Evolutionary conservation across 2,113 vertebrate genomes (phyloP).

Genomic region (Podarcis muralis): DNA sequence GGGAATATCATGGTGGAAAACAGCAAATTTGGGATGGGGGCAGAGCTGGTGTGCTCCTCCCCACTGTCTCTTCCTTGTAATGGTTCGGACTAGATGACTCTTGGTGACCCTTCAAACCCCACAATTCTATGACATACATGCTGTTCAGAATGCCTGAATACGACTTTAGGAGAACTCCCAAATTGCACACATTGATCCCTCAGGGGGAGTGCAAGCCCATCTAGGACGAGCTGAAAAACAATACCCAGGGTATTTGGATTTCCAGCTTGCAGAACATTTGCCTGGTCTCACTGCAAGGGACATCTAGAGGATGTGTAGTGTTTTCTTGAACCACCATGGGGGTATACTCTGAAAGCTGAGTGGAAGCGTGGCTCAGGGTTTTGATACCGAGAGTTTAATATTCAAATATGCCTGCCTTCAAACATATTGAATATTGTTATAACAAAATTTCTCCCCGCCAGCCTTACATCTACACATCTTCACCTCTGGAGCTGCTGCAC

Average conservation of each 20-base stretch:
- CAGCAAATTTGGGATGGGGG: too few species aligned
- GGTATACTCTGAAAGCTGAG: background rate
- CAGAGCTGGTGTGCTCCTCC: too few species aligned
- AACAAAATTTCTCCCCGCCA: conserved; percentile 45
- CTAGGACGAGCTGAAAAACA: background rate
- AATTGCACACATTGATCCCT: too few species aligned
- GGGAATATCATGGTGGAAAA: too few species aligned
- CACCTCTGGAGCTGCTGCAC: rapidly evolving
- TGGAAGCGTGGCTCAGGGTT: too few species aligned
- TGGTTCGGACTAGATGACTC: too few species aligned
- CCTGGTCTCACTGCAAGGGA: background rate
- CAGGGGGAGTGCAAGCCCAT: background rate
- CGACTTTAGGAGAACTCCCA: too few species aligned
- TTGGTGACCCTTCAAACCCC: too few species aligned
- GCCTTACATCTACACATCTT: background rate
- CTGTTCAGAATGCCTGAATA: too few species aligned
- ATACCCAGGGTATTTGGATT: background rate
- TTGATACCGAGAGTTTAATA: background rate
- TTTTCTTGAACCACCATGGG: background rate
- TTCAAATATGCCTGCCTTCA: conserved; percentile 46
- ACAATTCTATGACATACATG: too few species aligned
- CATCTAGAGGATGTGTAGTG: background rate
- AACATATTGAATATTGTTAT: conserved; percentile 18
- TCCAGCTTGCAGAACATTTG: background rate
- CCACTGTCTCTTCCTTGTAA: too few species aligned